These are phyloP conservation scores for Bothrops jararaca DNA, from an alignment of 2,113 vertebrate genomes.

Conservation along the genomic window DNA sequence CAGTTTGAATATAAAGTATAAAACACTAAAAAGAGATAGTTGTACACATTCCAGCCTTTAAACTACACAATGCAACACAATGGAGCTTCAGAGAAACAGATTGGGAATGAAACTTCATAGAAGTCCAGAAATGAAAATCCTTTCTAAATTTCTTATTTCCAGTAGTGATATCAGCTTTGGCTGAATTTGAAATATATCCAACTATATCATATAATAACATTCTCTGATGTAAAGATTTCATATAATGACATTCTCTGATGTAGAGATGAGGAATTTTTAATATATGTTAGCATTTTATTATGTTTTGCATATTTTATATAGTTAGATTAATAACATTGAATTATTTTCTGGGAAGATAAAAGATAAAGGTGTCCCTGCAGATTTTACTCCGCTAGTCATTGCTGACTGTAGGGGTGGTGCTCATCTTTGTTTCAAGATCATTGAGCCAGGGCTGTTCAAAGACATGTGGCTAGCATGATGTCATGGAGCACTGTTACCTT, in stretches of 20 bases:
- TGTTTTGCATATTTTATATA: not conserved
- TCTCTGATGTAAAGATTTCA: not conserved
- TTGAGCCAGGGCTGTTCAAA: too few species aligned
- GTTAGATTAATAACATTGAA: not conserved
- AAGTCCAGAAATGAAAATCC: not conserved
- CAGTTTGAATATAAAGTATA: too few species aligned
- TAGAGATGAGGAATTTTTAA: not conserved
- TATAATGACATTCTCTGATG: not conserved
- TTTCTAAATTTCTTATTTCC: not conserved
- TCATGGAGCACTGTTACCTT: not conserved
- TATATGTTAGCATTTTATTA: not conserved
- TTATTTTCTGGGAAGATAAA: not conserved
- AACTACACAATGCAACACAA: not conserved
- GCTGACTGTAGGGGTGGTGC: not conserved
- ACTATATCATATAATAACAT: not conserved
- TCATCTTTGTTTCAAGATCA: too few species aligned
- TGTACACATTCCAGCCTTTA: too few species aligned
- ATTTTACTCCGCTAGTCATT: not conserved
- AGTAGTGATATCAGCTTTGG: not conserved
- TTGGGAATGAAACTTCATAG: not conserved
- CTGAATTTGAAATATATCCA: not conserved
- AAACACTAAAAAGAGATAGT: too few species aligned
- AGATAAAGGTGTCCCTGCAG: not conserved
- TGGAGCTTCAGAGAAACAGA: not conserved
- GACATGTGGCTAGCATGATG: not conserved